Conservation (phyloP, 2,797 vertebrate species). For the Lagodon rhomboides region DNA sequence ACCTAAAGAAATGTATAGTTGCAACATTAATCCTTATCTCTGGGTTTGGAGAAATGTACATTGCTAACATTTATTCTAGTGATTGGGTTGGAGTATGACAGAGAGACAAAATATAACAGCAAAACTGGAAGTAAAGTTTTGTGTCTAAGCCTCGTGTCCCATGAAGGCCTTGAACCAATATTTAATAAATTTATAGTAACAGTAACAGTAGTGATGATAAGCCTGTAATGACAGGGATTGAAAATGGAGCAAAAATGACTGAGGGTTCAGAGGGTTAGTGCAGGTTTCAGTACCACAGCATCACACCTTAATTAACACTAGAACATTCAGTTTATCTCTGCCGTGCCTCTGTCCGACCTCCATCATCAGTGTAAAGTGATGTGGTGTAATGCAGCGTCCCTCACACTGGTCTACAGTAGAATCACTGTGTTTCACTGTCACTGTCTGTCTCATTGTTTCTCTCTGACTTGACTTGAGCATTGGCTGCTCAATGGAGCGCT, state of each 20-base stretch:
- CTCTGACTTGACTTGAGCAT: slow-evolving; percentile 66
- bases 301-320: neutral
- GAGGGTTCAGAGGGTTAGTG: slow-evolving; percentile 8
- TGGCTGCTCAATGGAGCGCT: slow-evolving; percentile 80
- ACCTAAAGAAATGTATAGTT: too few species aligned
- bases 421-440: slow-evolving; percentile 19
- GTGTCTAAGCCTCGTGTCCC: too few species aligned
- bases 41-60: too few species aligned
- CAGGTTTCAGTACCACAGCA: slow-evolving; percentile 2
- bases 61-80: too few species aligned
- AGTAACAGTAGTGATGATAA: neutral
- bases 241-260: neutral
- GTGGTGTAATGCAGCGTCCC: neutral
- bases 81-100: too few species aligned
- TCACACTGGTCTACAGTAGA: slow-evolving; percentile 4
- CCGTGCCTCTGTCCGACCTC: neutral
- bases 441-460: slow-evolving; percentile 36
- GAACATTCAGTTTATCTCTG: neutral
- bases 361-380: neutral
- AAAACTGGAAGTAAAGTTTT: too few species aligned
- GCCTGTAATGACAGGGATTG: neutral
- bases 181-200: neutral
- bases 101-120: too few species aligned
- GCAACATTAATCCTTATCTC: too few species aligned
- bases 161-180: neutral